A percentile compares a stretch with the other conserved stretches of the same genome.
Evolutionary conservation across 2,113 vertebrate species (phyloP).

Genomic region (Mixornis gularis): DNA sequence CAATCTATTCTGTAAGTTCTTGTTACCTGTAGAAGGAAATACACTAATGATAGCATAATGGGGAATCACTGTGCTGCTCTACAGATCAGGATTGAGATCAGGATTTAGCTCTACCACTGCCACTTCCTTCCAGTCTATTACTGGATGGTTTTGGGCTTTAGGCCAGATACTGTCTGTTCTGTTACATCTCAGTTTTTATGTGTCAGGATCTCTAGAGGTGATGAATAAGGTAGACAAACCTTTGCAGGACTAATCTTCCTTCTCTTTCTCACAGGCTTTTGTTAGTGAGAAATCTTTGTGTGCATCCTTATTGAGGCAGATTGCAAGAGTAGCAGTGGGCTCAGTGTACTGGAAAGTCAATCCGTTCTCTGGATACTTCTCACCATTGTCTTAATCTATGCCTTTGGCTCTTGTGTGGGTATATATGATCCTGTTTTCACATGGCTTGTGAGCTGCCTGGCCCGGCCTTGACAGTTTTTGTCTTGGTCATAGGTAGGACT

Average conservation of each 20-base stretch:
- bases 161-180: not conserved
- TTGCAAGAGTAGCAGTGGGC: not conserved
- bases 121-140: not conserved
- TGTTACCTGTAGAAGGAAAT: not conserved
- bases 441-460: not conserved
- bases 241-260: not conserved
- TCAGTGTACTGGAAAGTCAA: fast-evolving
- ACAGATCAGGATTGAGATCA: not conserved
- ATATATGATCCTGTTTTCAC: not conserved
- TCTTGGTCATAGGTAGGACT: not conserved
- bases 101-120: not conserved
- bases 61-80: not conserved
- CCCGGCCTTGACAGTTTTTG: not conserved
- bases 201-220: not conserved
- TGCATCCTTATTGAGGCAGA: not conserved
- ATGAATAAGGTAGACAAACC: not conserved
- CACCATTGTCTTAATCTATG: not conserved
- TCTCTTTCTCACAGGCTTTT: not conserved
- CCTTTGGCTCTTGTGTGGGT: not conserved
- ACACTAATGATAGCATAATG: not conserved
- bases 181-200: not conserved
- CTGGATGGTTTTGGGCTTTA: not conserved
- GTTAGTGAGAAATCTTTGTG: not conserved
- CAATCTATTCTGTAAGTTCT: not conserved
- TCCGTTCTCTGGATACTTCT: not conserved